Evolutionary conservation across 2,113 vertebrate genomes (phyloP), one percentile per base, ranked within the genome.

Genomic region (Murina feae): DNA sequence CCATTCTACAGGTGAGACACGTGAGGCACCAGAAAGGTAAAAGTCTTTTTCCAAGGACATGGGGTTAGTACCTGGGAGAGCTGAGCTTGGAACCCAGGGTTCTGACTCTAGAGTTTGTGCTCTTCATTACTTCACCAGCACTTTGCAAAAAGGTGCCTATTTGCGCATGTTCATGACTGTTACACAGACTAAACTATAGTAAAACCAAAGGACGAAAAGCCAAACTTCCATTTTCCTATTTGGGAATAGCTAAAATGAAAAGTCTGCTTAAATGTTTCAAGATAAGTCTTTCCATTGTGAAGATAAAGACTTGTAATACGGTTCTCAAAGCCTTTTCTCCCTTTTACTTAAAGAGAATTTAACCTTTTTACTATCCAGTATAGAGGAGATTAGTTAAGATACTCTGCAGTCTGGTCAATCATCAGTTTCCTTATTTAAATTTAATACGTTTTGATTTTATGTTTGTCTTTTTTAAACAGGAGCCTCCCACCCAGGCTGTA

Each of bases 221-320:
- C n/a, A 76, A 84, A 55, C 25, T 60, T 55, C 20, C 2, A 60
- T 39, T 74, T 74, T 92, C n/a, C 85, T 91, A 51, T 69, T 66
- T 51, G 72, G 72, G 89, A 72, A 85, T 32, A 90, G 51, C 17
- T 92, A 55, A 76, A 88, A 84, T 79, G 75, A 80, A 91, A 92
- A 86, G 6, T 63, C 23, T 51, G 2, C 35, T 83, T 75, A 65
- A 93, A 17, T 71, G 6, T 71, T 83, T 91, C 51, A 86, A 83
- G 44, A 60, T 21, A 91, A 23, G 9, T 66, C 66, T 63, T 82
- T 81, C 86, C 83, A 6, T n/a, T 66, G 8, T 21, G 20, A 23
- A 86, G 35, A 75, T 51, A 65, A 63, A 90, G 58, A 51, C 14
- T 63, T 75, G 7, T 9, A 72, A 47, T 66, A 60, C 0, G 5